Percentiles rank a stretch among this genome's conserved stretches.
Conservation (phyloP, 2,113 vertebrate genomes). For the Clinocottus analis region DNA sequence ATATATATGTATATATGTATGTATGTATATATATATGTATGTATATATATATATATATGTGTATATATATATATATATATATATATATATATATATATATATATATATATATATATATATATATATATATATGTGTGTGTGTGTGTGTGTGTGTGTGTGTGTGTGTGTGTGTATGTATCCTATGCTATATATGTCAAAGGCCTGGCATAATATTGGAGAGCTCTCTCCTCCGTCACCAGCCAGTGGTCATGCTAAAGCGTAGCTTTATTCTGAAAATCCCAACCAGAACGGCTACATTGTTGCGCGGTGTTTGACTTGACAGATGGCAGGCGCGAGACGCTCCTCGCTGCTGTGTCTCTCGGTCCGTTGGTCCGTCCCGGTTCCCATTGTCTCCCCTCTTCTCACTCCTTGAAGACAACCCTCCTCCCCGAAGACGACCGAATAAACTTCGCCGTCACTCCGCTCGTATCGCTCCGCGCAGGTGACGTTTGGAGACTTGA, state of each 20-base stretch:
- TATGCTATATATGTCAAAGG: no score
- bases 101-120: no score
- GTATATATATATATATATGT: no score
- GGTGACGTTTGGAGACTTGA: slow-evolving; percentile 41
- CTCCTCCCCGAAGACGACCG: slow-evolving; percentile 28
- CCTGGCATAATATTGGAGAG: no score
- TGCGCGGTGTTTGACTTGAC: slow-evolving; percentile 69
- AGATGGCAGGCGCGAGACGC: slow-evolving; percentile 80
- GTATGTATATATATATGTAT: no score
- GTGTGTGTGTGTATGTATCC: no score
- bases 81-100: no score
- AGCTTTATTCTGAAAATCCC: slow-evolving; percentile 56
- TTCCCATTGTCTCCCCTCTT: slow-evolving; percentile 71
- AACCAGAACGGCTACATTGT: slow-evolving; percentile 1
- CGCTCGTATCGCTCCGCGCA: background rate
- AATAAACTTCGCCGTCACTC: slow-evolving; percentile 35
- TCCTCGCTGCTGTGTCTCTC: slow-evolving; percentile 68
- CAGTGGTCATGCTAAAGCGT: background rate
- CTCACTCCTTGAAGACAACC: slow-evolving; percentile 52
- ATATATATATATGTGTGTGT: no score
- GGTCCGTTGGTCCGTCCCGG: slow-evolving; percentile 72
- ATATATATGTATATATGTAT: no score
- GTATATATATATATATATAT: no score
- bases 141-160: no score
- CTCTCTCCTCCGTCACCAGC: background rate